Evolutionary conservation across 2,113 vertebrate genomes (phyloP), one percentile per base, ranked within the genome.

Genomic region (Notechis scutatus): DNA sequence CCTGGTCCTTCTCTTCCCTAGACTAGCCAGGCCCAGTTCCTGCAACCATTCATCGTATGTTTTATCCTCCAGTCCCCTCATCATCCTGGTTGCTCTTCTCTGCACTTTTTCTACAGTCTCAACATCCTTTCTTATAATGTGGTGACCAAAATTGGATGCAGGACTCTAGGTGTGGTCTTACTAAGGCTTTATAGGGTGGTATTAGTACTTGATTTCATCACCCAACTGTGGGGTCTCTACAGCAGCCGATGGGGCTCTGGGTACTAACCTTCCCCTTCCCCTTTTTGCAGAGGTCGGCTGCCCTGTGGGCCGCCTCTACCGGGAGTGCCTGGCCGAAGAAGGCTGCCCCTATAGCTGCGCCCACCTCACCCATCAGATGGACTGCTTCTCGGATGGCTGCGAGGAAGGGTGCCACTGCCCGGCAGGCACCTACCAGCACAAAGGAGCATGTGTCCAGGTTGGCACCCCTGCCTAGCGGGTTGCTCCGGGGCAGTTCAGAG

Each of bases 391-490:
- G 0, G 97, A 98, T 0, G 96, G 97, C 94, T 99, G 99, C 1
- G 98, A 98, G 89, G 98, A 99, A 93, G 99, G 99, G 23, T 99
- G 99, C 85, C 98, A 98, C 96, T 99, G 99, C 89, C 98, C 99
- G 0, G 91, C 90, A 0, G 97, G 97, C 91, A 98, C 98, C 91
- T 98, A 97, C 96, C 98, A 98, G 64, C 98, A 99, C 94, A 93
- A 10, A 0, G 94, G 90, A 0, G 34, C 92, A 94, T 99, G 99
- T 34, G 69, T 98, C 15, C 95, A 96, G 98, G 99, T 99, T 92
- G 96, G 97, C 8, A 23, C 55, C 8, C 3, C 23, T 24, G 42
- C 0, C 7, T 5, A 29, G 11, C 0, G 9, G n/a, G 10, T 2
- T 6, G 21, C 10, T 39, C n/a, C 12, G 8, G 74, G 74, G n/a